Evolutionary conservation across 2,797 vertebrate species (phyloP).

Genomic region (Parambassis ranga): DNA sequence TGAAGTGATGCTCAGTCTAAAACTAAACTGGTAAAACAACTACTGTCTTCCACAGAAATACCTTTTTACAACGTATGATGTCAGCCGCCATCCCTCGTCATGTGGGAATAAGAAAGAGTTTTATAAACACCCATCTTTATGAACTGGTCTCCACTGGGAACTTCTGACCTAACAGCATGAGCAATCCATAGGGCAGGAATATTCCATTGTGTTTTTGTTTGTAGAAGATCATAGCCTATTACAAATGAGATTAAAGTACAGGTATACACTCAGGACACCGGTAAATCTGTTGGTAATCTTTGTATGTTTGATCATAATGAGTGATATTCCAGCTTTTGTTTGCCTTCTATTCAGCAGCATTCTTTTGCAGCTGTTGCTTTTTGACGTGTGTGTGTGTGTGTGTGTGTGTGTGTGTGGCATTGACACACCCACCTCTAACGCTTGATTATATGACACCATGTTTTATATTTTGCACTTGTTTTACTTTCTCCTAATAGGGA

Average conservation of each 20-base stretch:
- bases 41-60: neutral
- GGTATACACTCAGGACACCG: neutral
- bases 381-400: neutral
- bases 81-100: neutral
- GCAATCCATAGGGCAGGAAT: neutral
- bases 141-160: neutral
- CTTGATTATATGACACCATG: neutral
- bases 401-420: too few species aligned
- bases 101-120: neutral
- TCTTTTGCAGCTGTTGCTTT: neutral
- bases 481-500: neutral
- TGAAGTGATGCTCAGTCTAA: neutral
- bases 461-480: slow-evolving; percentile 18
- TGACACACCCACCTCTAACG: neutral
- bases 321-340: neutral
- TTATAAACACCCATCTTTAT: neutral
- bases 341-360: neutral
- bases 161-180: neutral
- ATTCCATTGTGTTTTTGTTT: neutral
- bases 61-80: neutral
- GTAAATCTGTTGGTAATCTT: neutral
- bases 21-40: slow-evolving; percentile 19
- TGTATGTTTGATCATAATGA: neutral
- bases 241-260: neutral
- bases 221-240: neutral